Base-by-base conservation (phyloP, 2,113 vertebrate genomes). In the Rhipidura dahli region DNA sequence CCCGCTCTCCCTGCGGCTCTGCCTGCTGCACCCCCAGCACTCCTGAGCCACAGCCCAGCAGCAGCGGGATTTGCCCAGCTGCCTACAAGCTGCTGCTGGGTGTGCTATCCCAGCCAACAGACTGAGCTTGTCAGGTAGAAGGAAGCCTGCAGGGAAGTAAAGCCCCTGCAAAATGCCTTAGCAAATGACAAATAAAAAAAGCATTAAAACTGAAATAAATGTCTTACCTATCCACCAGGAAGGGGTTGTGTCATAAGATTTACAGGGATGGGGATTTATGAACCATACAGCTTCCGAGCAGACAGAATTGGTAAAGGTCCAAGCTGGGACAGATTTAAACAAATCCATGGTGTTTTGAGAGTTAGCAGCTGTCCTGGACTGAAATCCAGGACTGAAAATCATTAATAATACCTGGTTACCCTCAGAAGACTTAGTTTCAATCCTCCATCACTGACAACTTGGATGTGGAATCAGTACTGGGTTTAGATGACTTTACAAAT, bases 101-200 rank as follows among this genome's bases (percentile, higher is more conserved):
- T 73, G 23, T 39, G n/a, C 11, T 7, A 47, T 21, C 45, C 47
- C 0, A 0, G 53, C 7, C 18, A 66, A 22, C 15, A 40, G 49
- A 33, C 4, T 42, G 27, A 71, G 35, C 33, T 33, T 30, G 30
- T 35, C 63, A 78, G 68, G n/a, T 22, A 71, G 69, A 40, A 92
- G 53, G 54, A 59, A 35, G 6, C 35, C 76, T 56, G 68, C 14
- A 28, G 56, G 7, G 39, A 85, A 70, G 26, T 39, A 54, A 91
- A 92, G 19, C 5, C 44, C 35, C 19, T 73, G 12, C 20, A 54
- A 82, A 49, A 60, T 22, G 27, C 17, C 16, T 72, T 59, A 18
- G 18, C 18, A 59, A 54, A 70, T 40, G 11, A 31, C 51, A 72
- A 90, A 83, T 39, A 6, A 71, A 85, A 81, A 81, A 78, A 28